These are phyloP conservation scores for Aphrocallistes beatrix DNA, from an alignment of 37 sponge, comb jelly and placozoan genomes.

Conservation along the genomic window DNA sequence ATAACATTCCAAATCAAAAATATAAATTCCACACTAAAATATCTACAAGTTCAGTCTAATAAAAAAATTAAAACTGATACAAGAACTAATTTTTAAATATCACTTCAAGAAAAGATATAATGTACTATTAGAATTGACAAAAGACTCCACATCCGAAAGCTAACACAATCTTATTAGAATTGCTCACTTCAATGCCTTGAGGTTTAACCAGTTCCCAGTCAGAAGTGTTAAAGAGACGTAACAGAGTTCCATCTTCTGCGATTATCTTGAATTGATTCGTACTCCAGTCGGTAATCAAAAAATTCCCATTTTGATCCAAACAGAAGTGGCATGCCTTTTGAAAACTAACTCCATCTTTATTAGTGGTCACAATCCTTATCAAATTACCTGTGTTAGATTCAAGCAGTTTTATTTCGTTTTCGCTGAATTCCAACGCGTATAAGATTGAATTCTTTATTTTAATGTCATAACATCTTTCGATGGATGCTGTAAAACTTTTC, in stretches of 20 bases:
- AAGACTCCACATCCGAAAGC: neutral
- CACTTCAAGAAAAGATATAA: too few relatives aligned
- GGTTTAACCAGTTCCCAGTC: neutral
- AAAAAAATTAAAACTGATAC: too few relatives aligned
- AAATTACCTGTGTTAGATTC: neutral
- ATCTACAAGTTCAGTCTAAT: too few relatives aligned
- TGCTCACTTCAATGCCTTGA: neutral
- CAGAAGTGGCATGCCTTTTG: neutral
- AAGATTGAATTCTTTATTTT: neutral
- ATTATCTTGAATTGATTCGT: neutral
- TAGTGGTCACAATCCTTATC: neutral
- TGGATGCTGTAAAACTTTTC: neutral
- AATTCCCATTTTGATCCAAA: constrained; percentile 2
- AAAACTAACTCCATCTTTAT: neutral
- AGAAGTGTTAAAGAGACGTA: neutral
- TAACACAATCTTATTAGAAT: neutral
- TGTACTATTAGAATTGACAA: too few relatives aligned
- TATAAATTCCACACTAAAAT: too few relatives aligned
- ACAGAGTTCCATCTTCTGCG: neutral
- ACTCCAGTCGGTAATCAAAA: constrained; percentile 1
- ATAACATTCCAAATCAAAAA: too few relatives aligned
- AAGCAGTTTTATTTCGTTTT: neutral
- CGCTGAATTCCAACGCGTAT: neutral
- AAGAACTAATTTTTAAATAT: too few relatives aligned
- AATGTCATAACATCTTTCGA: neutral